These are phyloP conservation scores for Macrotrachela quadricornifera DNA, from an alignment of 1,140 invertebrate genomes.

Conservation along the genomic window DNA sequence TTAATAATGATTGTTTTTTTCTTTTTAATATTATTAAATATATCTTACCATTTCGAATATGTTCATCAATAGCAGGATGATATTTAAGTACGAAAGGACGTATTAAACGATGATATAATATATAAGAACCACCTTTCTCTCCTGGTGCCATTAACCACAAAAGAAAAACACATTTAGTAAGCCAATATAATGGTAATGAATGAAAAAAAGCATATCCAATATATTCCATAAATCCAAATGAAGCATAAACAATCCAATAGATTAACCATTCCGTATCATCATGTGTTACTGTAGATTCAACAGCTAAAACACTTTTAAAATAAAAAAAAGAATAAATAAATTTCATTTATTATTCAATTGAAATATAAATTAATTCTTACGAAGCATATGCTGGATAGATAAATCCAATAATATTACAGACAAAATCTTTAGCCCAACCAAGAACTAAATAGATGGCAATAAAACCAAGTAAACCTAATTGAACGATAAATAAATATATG, in stretches of 20 bases:
- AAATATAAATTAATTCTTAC: slow-evolving; percentile 20
- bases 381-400: slow-evolving; percentile 83
- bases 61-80: slow-evolving; percentile 34
- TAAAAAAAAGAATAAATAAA: slow-evolving; percentile 6
- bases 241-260: slow-evolving; percentile 89
- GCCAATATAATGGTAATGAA: slow-evolving; percentile 92
- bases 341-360: not conserved
- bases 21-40: too few species aligned
- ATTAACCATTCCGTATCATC: slow-evolving; percentile 95
- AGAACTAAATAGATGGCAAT: slow-evolving; percentile 71
- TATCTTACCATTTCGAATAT: not conserved
- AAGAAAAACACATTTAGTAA: slow-evolving; percentile 69
- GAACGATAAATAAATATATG: too few species aligned
- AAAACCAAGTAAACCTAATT: slow-evolving; percentile 39
- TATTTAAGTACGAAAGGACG: slow-evolving; percentile 71
- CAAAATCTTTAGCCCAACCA: slow-evolving; percentile 74
- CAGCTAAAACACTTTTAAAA: slow-evolving; percentile 34
- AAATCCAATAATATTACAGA: slow-evolving; percentile 92
- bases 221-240: slow-evolving; percentile 74
- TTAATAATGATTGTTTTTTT: too few species aligned
- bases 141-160: slow-evolving; percentile 78
- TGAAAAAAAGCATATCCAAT: slow-evolving; percentile 66
- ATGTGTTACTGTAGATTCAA: slow-evolving; percentile 39
- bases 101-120: slow-evolving; percentile 61
- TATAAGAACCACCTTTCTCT: slow-evolving; percentile 62